A percentile compares a stretch with the other conserved stretches of the same genome.
phyloP scores from a whole-genome alignment of 2,888 invertebrate genomes.

The Gastrophysa polygoni region DNA sequence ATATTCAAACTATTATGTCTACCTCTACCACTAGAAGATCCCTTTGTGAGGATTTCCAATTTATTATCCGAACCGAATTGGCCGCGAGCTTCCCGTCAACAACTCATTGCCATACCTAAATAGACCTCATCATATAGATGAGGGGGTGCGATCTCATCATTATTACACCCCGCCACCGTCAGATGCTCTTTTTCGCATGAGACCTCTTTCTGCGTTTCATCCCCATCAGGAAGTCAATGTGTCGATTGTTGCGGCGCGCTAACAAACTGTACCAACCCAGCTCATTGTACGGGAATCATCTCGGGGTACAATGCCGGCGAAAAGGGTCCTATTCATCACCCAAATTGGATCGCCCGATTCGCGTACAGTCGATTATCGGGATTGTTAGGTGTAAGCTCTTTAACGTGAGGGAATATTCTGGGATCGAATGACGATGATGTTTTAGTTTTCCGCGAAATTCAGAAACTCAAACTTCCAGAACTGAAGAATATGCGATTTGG shows the following conservation, averaged over 20 bases:
- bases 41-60: too few relatives aligned
- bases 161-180: slow-evolving; percentile 20
- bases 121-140: background rate
- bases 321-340: slow-evolving; percentile 43
- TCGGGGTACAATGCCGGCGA: slow-evolving; percentile 28
- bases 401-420: too few relatives aligned
- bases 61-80: too few relatives aligned
- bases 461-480: too few relatives aligned
- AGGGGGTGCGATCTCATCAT: slow-evolving; percentile 32
- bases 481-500: too few relatives aligned
- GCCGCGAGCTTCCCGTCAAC: background rate
- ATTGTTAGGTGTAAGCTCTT: too few relatives aligned
- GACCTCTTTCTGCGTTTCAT: slow-evolving; percentile 27
- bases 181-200: slow-evolving; percentile 48
- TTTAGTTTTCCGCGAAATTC: too few relatives aligned
- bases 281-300: slow-evolving; percentile 40
- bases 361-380: background rate
- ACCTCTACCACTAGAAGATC: too few relatives aligned
- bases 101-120: background rate
- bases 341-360: slow-evolving; percentile 32
- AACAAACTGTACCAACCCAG: slow-evolving; percentile 44
- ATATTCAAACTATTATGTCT: too few relatives aligned
- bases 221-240: slow-evolving; percentile 43
- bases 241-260: slow-evolving; percentile 33
- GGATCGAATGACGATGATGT: too few relatives aligned